Percentiles rank a stretch among this genome's conserved stretches.
Evolutionary conservation across 2,888 invertebrate genomes (phyloP).

Genomic region (Troglohyphantes excavatus): DNA sequence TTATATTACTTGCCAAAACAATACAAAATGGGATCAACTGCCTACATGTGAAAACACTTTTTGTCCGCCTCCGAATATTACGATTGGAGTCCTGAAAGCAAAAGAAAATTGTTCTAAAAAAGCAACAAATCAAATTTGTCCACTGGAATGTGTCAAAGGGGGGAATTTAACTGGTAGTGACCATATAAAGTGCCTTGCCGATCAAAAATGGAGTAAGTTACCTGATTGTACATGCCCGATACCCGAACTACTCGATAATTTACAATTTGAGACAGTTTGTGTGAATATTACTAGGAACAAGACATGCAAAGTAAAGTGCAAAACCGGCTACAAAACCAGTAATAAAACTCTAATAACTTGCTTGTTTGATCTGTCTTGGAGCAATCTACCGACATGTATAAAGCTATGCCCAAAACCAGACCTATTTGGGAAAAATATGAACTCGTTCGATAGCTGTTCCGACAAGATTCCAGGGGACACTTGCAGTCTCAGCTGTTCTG

Average conservation of each 20-base stretch:
- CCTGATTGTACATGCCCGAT: slow-evolving; percentile 1
- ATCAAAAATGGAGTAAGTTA: background rate
- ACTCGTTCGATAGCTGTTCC: background rate
- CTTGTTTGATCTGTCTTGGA: slow-evolving; percentile 7
- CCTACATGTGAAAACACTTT: slow-evolving; percentile 18
- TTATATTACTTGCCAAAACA: slow-evolving; percentile 3
- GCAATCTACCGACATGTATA: background rate
- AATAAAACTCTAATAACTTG: slow-evolving; percentile 13
- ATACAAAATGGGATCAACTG: slow-evolving; percentile 14
- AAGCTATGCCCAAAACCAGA: background rate
- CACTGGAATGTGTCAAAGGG: slow-evolving; percentile 17
- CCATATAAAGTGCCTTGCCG: background rate
- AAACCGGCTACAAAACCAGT: background rate
- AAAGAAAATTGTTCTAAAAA: slow-evolving; percentile 39
- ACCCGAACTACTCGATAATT: background rate
- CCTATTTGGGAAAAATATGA: background rate
- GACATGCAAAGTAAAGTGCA: background rate
- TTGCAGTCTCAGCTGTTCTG: slow-evolving; percentile 1
- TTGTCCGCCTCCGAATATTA: slow-evolving; percentile 6
- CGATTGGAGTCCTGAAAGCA: background rate
- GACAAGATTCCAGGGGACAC: background rate
- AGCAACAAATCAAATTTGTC: background rate
- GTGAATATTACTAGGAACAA: background rate
- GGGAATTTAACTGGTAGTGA: background rate
- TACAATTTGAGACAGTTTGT: slow-evolving; percentile 1